Percentiles rank a stretch among this genome's conserved stretches.
phyloP scores from a whole-genome alignment of 1,140 invertebrate genomes.

The Drosophila truncata region DNA sequence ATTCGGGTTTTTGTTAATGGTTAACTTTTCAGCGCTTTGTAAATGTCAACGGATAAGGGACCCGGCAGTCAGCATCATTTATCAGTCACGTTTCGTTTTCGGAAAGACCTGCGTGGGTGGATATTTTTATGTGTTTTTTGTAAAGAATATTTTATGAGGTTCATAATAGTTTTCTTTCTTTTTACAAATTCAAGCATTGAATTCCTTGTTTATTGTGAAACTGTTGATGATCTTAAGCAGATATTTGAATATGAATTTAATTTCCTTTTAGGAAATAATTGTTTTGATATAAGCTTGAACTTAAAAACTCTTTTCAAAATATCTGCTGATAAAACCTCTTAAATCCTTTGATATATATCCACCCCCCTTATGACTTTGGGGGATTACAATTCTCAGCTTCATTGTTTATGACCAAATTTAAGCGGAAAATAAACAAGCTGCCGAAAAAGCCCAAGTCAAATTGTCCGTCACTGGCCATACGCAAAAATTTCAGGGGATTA shows the following conservation, averaged over 20 bases:
- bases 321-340: background rate
- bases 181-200: background rate
- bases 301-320: background rate
- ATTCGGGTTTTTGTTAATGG: constrained; percentile 43
- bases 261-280: background rate
- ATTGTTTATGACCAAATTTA: constrained; percentile 43
- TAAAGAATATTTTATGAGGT: constrained; percentile 4
- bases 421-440: constrained; percentile 24
- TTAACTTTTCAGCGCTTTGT: constrained; percentile 53
- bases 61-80: constrained; percentile 12
- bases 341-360: constrained; percentile 15
- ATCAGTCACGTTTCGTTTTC: constrained; percentile 19
- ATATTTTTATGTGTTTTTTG: constrained; percentile 8
- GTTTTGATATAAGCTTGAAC: background rate
- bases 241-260: background rate
- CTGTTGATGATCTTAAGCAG: background rate
- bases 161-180: background rate
- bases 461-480: constrained; percentile 63
- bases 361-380: constrained; percentile 9
- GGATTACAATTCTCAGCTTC: constrained; percentile 28
- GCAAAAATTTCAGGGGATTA: constrained; percentile 72
- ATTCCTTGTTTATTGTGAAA: background rate
- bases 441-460: constrained; percentile 61
- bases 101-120: background rate
- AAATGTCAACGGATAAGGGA: constrained; percentile 53